Conservation (phyloP, 2,888 invertebrate genomes). For the Didymodactylos carnosus region DNA sequence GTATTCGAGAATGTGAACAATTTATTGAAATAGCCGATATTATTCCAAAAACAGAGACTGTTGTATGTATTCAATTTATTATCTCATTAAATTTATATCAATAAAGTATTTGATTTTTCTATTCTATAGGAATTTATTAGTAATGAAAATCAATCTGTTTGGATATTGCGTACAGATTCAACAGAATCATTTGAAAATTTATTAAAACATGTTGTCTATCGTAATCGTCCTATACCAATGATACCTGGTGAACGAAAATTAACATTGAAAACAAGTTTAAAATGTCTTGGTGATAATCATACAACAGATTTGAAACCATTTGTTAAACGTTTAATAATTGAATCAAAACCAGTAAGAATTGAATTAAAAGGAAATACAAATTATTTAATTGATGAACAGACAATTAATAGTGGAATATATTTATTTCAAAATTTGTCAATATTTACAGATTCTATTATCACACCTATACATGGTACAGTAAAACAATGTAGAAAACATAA, state of each 20-base stretch:
- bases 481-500: no score
- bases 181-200: neutral
- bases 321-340: neutral
- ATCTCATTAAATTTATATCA: neutral
- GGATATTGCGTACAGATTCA: neutral
- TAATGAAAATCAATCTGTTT: neutral
- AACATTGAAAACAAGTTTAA: neutral
- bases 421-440: neutral
- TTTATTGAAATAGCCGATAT: neutral
- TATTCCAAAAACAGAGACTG: neutral
- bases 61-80: neutral
- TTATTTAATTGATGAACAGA: neutral
- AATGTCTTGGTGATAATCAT: neutral
- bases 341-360: neutral
- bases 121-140: neutral
- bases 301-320: neutral
- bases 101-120: neutral
- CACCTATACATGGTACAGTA: no score
- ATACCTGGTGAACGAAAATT: neutral
- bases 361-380: neutral
- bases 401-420: neutral
- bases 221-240: neutral
- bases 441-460: neutral
- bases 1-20: neutral
- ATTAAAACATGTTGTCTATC: constrained; percentile 1